Percentiles rank a stretch among this genome's conserved stretches.
Conservation (phyloP, 1,140 invertebrate species). For the Aphidius ervi region DNA sequence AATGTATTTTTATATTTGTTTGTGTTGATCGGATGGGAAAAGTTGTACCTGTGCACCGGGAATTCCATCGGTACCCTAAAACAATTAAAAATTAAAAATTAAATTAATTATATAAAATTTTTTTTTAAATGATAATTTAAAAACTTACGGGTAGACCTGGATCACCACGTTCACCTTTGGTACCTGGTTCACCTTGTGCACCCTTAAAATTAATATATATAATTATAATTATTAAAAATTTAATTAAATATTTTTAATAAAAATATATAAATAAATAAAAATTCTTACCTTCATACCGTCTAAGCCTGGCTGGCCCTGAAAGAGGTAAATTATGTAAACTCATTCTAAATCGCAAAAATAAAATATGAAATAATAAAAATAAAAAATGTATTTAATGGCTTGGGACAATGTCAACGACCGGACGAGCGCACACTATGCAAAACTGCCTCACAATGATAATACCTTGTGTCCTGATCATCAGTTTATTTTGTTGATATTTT, state of each 20-base stretch:
- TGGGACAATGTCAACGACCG: constrained; percentile 23
- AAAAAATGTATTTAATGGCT: constrained; percentile 5
- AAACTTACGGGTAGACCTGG: constrained; percentile 83
- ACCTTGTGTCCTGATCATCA: constrained; percentile 12
- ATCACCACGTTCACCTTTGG: constrained; percentile 86
- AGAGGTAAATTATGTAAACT: constrained; percentile 45
- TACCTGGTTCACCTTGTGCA: constrained; percentile 83
- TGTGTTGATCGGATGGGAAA: constrained; percentile 21
- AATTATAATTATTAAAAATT: not conserved
- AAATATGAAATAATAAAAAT: constrained; percentile 20
- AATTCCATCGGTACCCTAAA: constrained; percentile 81
- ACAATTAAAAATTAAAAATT: constrained; percentile 13
- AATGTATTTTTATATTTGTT: constrained; percentile 3
- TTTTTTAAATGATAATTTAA: constrained; percentile 11
- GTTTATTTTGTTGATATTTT: constrained; percentile 7
- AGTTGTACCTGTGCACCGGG: constrained; percentile 77
- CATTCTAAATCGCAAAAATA: constrained; percentile 6
- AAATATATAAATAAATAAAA: no score
- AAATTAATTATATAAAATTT: not conserved
- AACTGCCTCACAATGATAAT: constrained; percentile 19
- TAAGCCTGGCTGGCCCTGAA: constrained; percentile 63
- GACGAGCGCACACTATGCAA: constrained; percentile 27
- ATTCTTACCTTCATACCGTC: constrained; percentile 61
- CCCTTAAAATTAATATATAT: constrained; percentile 60
- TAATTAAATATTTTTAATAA: not conserved